Evolutionary conservation across 1,140 invertebrate genomes (phyloP), one percentile per base, ranked within the genome.

Genomic region (Varroa destructor): DNA sequence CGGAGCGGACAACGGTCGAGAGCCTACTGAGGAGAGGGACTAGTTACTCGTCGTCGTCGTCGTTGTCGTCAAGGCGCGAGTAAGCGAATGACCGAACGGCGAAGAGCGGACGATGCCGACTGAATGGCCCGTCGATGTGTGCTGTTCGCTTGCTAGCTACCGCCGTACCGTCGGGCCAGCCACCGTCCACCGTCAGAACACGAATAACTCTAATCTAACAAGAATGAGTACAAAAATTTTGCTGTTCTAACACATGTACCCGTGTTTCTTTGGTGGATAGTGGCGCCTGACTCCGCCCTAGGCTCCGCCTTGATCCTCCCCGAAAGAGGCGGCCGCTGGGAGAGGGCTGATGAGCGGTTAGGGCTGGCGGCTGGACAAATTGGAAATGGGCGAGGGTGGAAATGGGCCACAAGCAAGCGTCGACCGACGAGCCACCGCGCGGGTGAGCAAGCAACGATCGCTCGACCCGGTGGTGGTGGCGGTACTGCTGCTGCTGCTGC

Each of bases 161-260:
- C 46, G 46, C 46, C 46, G 46, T 51, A 8, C 46, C 46, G 46
- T 51, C 8, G 46, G 46, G 46, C 46, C 46, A 51, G 46, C 46
- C 46, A 51, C 46, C 61, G 61, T 67, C 61, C 61, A 67, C 61
- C 61, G 40, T 37, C 61, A 67, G 61, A 67, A 67, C 61, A 67
- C 61, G 61, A 67, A 67, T 67, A 67, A 67, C 61, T 67, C 61
- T 67, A 67, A 67, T 67, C 61, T 67, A 67, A 67, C 61, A 67
- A 67, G 61, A 67, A 67, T 67, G 61, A 67, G 40, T 67, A 67
- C 61, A 67, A 67, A 67, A 67, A 67, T 67, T 67, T 67, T 67
- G 61, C 61, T 67, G 61, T 67, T 67, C 61, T 67, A 43, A 67
- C 61, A 67, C 61, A 67, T 67, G 61, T 67, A 67, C 61, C 61